A percentile compares a stretch with the other conserved stretches of the same genome.
Evolutionary conservation across 2,113 vertebrate species (phyloP).

Genomic region (Channa maculata): DNA sequence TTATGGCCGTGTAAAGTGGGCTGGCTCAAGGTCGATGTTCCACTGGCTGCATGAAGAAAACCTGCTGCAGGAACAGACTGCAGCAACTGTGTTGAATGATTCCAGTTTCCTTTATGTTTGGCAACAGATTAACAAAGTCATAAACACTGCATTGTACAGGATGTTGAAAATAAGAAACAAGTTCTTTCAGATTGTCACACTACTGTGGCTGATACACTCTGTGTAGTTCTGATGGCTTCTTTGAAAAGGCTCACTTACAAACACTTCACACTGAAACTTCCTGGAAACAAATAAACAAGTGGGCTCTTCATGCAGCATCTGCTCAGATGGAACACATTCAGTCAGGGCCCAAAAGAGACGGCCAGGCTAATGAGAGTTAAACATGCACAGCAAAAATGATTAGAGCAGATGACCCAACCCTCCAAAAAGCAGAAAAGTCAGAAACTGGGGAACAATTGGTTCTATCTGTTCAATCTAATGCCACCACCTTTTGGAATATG

Average conservation of each 20-base stretch:
- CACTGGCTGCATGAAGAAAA: slow-evolving; percentile 63
- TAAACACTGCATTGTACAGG: slow-evolving; percentile 62
- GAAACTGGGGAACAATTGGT: background rate
- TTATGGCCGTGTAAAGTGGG: slow-evolving; percentile 69
- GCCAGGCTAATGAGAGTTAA: slow-evolving; percentile 74
- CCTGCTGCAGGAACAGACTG: slow-evolving; percentile 57
- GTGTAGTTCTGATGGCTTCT: slow-evolving; percentile 49
- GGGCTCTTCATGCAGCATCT: slow-evolving; percentile 73
- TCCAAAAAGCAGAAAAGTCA: slow-evolving; percentile 11
- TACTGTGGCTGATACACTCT: slow-evolving; percentile 36
- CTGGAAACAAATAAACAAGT: slow-evolving; percentile 74
- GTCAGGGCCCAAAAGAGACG: slow-evolving; percentile 61
- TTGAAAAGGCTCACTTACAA: slow-evolving; percentile 50
- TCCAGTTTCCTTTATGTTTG: slow-evolving; percentile 71
- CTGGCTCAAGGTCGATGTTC: slow-evolving; percentile 76
- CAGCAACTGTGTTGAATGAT: slow-evolving; percentile 55
- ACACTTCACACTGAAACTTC: slow-evolving; percentile 63
- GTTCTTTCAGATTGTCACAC: slow-evolving; percentile 40
- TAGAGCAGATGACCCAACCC: slow-evolving; percentile 60
- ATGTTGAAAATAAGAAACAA: slow-evolving; percentile 58
- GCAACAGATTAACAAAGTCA: slow-evolving; percentile 70
- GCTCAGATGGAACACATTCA: slow-evolving; percentile 73
- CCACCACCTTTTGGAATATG: slow-evolving; percentile 30
- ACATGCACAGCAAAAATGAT: slow-evolving; percentile 66
- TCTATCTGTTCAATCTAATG: slow-evolving; percentile 1